Percentiles rank a stretch among this genome's conserved stretches.
Evolutionary conservation across 1,140 invertebrate genomes (phyloP).

Genomic region (Drosophila ogumai): DNA sequence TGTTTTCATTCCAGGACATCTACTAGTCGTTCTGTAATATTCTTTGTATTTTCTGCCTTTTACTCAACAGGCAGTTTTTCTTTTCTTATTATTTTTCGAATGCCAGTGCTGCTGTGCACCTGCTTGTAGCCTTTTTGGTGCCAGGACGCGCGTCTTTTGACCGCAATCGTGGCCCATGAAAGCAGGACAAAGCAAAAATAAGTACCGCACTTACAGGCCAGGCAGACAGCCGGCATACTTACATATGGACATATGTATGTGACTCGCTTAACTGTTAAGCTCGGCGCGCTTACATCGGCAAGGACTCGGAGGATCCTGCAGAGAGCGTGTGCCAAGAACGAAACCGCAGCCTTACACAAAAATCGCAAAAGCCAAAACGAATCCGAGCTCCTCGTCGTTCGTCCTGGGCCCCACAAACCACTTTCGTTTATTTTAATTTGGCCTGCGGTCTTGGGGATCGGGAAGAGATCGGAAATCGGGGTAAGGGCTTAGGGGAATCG

Average conservation of each 20-base stretch:
- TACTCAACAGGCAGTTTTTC: slow-evolving; percentile 23
- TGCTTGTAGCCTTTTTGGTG: slow-evolving; percentile 29
- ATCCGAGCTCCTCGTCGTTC: slow-evolving; percentile 27
- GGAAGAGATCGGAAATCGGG: background rate
- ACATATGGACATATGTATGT: background rate
- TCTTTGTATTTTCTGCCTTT: slow-evolving; percentile 15
- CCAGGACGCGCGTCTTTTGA: slow-evolving; percentile 79
- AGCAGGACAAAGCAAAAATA: slow-evolving; percentile 43
- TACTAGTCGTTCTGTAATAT: slow-evolving; percentile 1
- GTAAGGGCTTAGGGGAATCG: background rate
- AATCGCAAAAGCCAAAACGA: slow-evolving; percentile 46
- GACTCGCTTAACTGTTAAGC: slow-evolving; percentile 64
- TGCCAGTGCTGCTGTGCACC: slow-evolving; percentile 48
- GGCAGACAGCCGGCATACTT: slow-evolving; percentile 5
- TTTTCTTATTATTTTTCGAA: slow-evolving; percentile 13
- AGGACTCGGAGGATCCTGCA: slow-evolving; percentile 31
- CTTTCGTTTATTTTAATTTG: slow-evolving; percentile 84
- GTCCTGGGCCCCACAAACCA: slow-evolving; percentile 69
- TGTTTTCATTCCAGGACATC: slow-evolving; percentile 4
- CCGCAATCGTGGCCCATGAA: slow-evolving; percentile 72
- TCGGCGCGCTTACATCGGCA: slow-evolving; percentile 64
- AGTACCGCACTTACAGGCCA: slow-evolving; percentile 50
- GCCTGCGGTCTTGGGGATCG: slow-evolving; percentile 58
- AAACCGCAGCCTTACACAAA: slow-evolving; percentile 59
- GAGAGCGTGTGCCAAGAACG: slow-evolving; percentile 60